These are phyloP conservation scores for Chrysogorgia sp. DNA, from an alignment of 92 coral and sea anemone genomes.

Conservation along the genomic window DNA sequence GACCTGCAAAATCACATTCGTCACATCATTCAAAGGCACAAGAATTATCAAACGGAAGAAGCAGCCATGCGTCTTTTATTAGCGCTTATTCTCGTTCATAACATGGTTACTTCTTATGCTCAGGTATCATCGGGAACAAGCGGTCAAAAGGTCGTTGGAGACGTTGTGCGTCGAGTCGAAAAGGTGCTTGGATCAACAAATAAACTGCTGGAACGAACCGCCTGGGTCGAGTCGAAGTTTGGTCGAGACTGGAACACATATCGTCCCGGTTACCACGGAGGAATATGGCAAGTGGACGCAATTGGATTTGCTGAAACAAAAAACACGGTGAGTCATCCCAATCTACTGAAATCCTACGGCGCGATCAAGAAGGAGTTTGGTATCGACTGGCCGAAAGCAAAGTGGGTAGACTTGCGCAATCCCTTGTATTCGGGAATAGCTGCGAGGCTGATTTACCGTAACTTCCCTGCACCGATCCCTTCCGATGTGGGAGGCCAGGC, in stretches of 20 bases:
- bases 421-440: constrained; percentile 56
- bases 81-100: no score
- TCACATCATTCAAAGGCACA: no score
- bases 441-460: constrained; percentile 31
- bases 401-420: constrained; percentile 39
- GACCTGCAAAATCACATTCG: no score
- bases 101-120: no score
- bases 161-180: constrained; percentile 36
- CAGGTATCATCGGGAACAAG: constrained; percentile 6
- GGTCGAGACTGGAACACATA: constrained; percentile 43
- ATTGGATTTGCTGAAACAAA: constrained; percentile 44
- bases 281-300: constrained; percentile 55
- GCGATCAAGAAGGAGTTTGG: constrained; percentile 28
- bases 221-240: constrained; percentile 43
- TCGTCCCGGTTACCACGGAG: constrained; percentile 49
- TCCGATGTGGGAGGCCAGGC: constrained; percentile 33
- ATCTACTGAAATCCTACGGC: not conserved
- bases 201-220: constrained; percentile 43
- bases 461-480: constrained; percentile 32
- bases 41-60: no score
- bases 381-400: constrained; percentile 52
- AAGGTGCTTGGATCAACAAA: constrained; percentile 34
- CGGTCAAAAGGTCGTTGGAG: constrained; percentile 27
- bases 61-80: no score
- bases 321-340: constrained; percentile 31